These are phyloP conservation scores for Drosophila peninsularis DNA, from an alignment of 2,888 invertebrate genomes.

Conservation along the genomic window DNA sequence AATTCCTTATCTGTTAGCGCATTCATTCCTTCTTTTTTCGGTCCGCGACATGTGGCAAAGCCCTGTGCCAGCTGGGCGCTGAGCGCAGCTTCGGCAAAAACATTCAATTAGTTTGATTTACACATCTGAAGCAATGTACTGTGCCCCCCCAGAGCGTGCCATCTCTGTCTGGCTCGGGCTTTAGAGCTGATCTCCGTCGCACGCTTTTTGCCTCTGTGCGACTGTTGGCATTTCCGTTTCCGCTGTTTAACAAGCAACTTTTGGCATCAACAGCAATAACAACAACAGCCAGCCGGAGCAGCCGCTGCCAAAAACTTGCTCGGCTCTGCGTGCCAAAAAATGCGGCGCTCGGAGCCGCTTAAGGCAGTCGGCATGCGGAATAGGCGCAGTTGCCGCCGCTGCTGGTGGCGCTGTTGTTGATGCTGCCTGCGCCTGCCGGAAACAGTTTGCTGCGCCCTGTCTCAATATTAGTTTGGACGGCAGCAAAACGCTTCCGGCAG, in stretches of 20 bases:
- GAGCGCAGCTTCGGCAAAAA: constrained; percentile 63
- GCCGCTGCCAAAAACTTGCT: constrained; percentile 75
- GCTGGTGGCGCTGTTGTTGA: constrained; percentile 23
- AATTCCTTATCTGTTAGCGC: constrained; percentile 68
- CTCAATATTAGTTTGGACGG: constrained; percentile 77
- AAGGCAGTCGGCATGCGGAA: constrained; percentile 38
- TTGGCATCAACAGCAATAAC: constrained; percentile 61
- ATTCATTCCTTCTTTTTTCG: constrained; percentile 31
- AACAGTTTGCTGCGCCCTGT: constrained; percentile 64
- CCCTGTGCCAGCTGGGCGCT: constrained; percentile 57
- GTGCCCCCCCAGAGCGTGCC: not conserved
- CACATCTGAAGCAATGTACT: constrained; percentile 59
- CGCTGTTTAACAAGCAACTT: constrained; percentile 78
- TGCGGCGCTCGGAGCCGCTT: constrained; percentile 51
- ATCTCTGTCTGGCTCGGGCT: constrained; percentile 1
- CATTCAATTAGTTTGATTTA: constrained; percentile 80
- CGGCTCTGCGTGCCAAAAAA: constrained; percentile 75
- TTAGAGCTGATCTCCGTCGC: constrained; percentile 11
- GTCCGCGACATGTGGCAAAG: constrained; percentile 30
- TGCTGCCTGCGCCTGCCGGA: constrained; percentile 50
- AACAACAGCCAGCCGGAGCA: constrained; percentile 22
- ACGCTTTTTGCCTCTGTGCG: constrained; percentile 71
- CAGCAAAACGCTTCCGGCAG: constrained; percentile 77
- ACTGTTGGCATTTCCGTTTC: constrained; percentile 80
- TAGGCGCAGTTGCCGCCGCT: constrained; percentile 16